Evolutionary conservation across 1,140 invertebrate species (phyloP), one percentile per base, ranked within the genome.

Genomic region (Penaeus vannamei): DNA sequence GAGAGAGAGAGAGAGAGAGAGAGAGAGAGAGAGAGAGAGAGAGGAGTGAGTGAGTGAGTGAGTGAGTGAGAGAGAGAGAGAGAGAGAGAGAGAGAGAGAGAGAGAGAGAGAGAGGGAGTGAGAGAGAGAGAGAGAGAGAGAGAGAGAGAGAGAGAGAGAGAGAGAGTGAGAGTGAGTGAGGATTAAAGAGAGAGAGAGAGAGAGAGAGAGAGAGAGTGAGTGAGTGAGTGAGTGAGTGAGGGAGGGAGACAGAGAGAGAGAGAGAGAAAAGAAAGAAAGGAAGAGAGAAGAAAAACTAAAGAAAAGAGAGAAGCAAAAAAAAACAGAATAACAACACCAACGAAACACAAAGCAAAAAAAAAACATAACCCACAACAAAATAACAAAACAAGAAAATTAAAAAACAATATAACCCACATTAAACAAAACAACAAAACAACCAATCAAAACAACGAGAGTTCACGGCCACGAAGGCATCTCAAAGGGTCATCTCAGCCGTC

Each of bases 121-220:
- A 69, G 66, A 69, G 66, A 69, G 66, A 69, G 66, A 69, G 66
- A 69, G 66, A 69, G 66, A 69, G 66, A 69, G 66, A 69, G 64
- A 66, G 17, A 19, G 17, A 19, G 5, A 5, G 5, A 5, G 5
- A 5, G 36, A 69, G 66, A 69, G 66, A 69, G 66, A 69, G 66
- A 26, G n/a, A n/a, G n/a, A n/a, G 12, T n/a, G n/a, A 8, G 1
- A 1, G 23, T 7, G 20, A 10, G 17, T 1, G 2, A 17, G n/a
- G n/a, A n/a, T 22, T 19, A 64, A n/a, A 69, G 64, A 66, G 17
- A 19, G 17, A 19, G 5, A 5, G 5, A 5, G 5, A 5, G 36
- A 69, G 66, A 69, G 66, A 69, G 66, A 69, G 66, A 26, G n/a
- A n/a, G n/a, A n/a, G 12, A 69, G n/a, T 7, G 1, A 1, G 23